Conservation (phyloP, 2,888 invertebrate species). For the Ellobium chinense region DNA sequence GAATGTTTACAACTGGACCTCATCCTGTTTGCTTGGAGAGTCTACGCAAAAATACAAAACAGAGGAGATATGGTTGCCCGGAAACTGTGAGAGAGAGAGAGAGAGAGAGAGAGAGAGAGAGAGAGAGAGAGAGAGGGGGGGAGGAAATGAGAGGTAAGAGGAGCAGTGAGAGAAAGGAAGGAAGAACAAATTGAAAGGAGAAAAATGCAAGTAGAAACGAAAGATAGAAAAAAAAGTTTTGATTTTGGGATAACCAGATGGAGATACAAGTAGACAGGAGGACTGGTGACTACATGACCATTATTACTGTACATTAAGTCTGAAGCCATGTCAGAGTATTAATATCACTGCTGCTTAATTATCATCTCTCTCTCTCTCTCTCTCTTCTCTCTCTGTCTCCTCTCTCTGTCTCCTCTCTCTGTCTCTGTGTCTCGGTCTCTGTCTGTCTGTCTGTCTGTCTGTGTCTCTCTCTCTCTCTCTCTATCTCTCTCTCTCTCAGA, state of each 20-base stretch:
- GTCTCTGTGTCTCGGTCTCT: not conserved
- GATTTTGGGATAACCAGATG: not conserved
- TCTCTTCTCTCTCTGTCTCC: constrained; percentile 24
- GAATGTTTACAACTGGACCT: too few relatives aligned
- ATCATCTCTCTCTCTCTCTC: not conserved
- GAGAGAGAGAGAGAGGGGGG: constrained; percentile 12
- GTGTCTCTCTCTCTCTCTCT: not conserved
- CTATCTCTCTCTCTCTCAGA: constrained; percentile 5
- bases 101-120: not conserved
- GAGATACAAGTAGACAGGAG: not conserved
- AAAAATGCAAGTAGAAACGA: not conserved
- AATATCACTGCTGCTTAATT: not conserved
- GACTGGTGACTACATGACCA: too few relatives aligned
- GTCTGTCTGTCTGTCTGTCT: constrained; percentile 10
- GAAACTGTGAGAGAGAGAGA: not conserved
- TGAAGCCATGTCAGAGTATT: too few relatives aligned
- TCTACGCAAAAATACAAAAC: too few relatives aligned
- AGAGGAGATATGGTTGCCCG: not conserved
- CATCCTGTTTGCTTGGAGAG: too few relatives aligned
- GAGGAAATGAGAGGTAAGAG: not conserved
- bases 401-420: not conserved
- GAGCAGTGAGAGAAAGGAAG: not conserved
- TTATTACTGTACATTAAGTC: too few relatives aligned
- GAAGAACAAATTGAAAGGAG: not conserved
- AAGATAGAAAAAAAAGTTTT: not conserved